Evolutionary conservation across 2,797 vertebrate genomes (phyloP).

Genomic region (Helicolenus hilgendorfi): DNA sequence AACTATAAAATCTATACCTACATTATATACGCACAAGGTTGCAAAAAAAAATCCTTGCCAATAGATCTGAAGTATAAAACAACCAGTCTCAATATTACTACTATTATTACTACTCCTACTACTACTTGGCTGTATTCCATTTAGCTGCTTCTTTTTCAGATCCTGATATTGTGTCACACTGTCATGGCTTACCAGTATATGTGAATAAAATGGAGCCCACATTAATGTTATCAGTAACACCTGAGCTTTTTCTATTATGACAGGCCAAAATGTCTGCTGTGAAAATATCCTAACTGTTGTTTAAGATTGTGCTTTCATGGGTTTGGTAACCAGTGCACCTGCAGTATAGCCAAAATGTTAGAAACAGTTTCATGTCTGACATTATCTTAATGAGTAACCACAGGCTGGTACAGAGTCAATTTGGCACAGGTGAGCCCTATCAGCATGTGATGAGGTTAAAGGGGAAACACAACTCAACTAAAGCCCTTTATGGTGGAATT

Average conservation of each 20-base stretch:
- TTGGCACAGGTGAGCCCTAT: too few species aligned
- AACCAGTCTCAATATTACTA: background rate
- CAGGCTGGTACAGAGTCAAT: too few species aligned
- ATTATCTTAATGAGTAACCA: too few species aligned
- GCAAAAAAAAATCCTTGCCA: background rate
- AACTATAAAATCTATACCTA: background rate
- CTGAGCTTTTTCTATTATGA: background rate
- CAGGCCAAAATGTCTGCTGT: background rate
- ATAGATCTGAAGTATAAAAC: background rate
- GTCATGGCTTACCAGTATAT: background rate
- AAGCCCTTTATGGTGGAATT: too few species aligned
- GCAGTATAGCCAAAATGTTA: background rate
- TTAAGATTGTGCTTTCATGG: background rate
- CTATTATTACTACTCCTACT: too few species aligned
- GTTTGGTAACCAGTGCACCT: background rate
- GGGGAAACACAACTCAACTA: too few species aligned
- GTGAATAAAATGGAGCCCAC: background rate
- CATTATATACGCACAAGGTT: background rate
- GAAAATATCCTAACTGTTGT: background rate
- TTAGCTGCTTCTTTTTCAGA: background rate
- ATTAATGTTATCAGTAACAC: background rate
- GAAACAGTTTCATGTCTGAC: too few species aligned
- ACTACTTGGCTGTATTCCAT: background rate
- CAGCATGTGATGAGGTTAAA: too few species aligned
- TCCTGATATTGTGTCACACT: background rate